Evolutionary conservation across 1,140 invertebrate species (phyloP).

Genomic region (Caenorhabditis latens): DNA sequence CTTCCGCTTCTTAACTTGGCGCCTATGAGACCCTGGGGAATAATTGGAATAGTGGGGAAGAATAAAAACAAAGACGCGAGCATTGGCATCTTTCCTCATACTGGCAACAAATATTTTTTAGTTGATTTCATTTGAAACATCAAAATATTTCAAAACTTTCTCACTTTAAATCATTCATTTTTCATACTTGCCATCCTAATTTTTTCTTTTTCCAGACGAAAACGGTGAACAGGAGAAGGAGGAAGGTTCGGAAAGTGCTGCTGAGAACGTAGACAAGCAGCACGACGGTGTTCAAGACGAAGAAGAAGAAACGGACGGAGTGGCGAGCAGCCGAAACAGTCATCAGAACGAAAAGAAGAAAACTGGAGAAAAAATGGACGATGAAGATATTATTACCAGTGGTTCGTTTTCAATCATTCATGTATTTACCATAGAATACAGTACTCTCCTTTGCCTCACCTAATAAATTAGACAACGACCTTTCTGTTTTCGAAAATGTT

Average conservation of each 20-base stretch:
- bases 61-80: conserved; percentile 12
- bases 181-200: background rate
- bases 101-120: too few species aligned
- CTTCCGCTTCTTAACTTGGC: background rate
- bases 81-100: background rate
- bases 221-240: conserved; percentile 9
- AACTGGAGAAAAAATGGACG: conserved; percentile 30
- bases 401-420: conserved; percentile 5
- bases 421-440: too few species aligned
- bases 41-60: background rate
- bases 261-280: conserved; percentile 2
- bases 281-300: conserved; percentile 2
- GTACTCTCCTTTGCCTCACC: too few species aligned
- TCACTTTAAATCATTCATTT: background rate
- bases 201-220: conserved; percentile 12
- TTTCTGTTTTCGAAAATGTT: too few species aligned
- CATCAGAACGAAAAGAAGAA: conserved; percentile 11
- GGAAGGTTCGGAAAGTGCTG: conserved; percentile 7
- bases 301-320: conserved; percentile 1
- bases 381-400: conserved; percentile 35
- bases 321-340: conserved; percentile 11
- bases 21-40: conserved; percentile 31
- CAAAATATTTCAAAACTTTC: background rate
- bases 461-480: too few species aligned
- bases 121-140: background rate